phyloP scores from a whole-genome alignment of 2,113 vertebrate genomes.

The Percina caprodes region DNA sequence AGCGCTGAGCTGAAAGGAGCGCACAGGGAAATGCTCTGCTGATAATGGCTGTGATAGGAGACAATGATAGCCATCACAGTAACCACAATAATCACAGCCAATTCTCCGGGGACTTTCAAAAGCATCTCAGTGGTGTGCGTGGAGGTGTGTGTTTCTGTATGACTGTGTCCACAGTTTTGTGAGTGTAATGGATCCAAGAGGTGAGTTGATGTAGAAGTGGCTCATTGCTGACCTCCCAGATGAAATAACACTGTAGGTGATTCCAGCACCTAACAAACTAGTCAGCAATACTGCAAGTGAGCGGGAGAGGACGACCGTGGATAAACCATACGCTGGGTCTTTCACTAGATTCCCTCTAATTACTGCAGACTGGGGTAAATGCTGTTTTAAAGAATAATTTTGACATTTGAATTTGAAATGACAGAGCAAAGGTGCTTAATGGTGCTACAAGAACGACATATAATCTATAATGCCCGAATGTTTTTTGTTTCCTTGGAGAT shows the following conservation, averaged over 20 bases:
- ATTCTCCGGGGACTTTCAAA: conserved; percentile 64
- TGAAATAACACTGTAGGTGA: conserved; percentile 24
- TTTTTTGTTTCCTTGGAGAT: too few relatives aligned
- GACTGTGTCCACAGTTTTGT: conserved; percentile 11
- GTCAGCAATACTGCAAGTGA: background rate
- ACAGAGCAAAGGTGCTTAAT: background rate
- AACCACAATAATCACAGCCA: conserved; percentile 79
- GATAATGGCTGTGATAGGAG: conserved; percentile 78
- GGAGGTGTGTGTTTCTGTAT: conserved; percentile 19
- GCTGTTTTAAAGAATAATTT: background rate
- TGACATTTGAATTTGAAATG: background rate
- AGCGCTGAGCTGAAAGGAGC: conserved; percentile 69
- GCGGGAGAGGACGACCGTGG: background rate
- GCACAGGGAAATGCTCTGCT: conserved; percentile 62
- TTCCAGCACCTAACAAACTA: background rate
- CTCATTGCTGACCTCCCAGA: background rate
- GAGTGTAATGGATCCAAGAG: conserved; percentile 24
- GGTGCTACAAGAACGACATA: too few relatives aligned
- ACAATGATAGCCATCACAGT: conserved; percentile 81
- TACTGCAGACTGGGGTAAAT: background rate
- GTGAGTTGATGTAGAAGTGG: conserved; percentile 34
- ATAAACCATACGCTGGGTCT: background rate
- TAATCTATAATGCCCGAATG: too few relatives aligned
- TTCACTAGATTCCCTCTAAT: background rate
- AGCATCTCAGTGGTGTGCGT: conserved; percentile 41